Base-by-base conservation (phyloP, 2,888 invertebrate species). In the Lochmaea capreae region DNA sequence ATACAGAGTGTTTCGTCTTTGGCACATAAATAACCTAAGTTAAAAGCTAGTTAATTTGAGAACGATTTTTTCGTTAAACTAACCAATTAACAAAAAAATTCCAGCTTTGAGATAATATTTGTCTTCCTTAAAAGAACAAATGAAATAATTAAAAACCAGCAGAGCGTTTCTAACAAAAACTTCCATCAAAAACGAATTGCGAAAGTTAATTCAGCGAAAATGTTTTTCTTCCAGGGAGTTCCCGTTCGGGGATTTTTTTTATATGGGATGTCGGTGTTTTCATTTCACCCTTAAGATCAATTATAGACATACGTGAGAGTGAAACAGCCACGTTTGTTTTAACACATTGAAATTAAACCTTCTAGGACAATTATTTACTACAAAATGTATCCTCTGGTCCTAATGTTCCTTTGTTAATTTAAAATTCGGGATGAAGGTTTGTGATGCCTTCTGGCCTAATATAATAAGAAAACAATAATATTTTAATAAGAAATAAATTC, bases 71-170 rank as follows among this genome's bases (percentile, higher is more conserved):
- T 22, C 3, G 22, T 22, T 22, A 22, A 22, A 42, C 42, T 42
- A 42, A 11, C 14, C n/a, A 49, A 12, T 49, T 49, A 49, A 49
- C 49, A 14, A 49, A 11, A 14, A 49, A 14, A 14, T n/a, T 49
- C n/a, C 0, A n/a, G 49, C 26, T 26, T 14, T 59, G 22, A 59
- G 26, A 59, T 26, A 59, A 59, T 59, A 26, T 26, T 59, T 14
- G 59, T 3, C 22, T 22, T 22, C 11, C 33, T 22, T 26, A 12
- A 26, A 59, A 14, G 26, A 26, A 59, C 59, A 62, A 62, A 62
- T n/a, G 61, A 5, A 39, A 39, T 61, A 39, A 61, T 61, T 43
- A 43, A 42, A 62, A 62, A 43, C 43, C 12, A 62, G 16, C 58
- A 2, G 1, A 22, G 11, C 58, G 52, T 52, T 52, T 52, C 52